These are phyloP conservation scores for Chymomyza fuscimana DNA, from an alignment of 2,888 invertebrate genomes.

Conservation along the genomic window DNA sequence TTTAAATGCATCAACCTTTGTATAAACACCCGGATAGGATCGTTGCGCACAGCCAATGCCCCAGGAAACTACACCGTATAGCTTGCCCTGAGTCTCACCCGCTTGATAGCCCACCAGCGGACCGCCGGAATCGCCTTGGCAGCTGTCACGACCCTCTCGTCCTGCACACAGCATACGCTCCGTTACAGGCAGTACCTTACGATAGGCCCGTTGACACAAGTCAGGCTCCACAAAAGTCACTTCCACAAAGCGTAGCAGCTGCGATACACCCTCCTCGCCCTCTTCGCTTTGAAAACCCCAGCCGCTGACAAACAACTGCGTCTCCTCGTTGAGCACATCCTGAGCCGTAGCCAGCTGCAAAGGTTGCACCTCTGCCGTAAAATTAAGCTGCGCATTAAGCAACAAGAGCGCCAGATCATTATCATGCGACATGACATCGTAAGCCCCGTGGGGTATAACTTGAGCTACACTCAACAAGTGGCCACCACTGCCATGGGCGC, in stretches of 20 bases:
- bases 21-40: slow-evolving; percentile 73
- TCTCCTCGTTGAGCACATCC: slow-evolving; percentile 40
- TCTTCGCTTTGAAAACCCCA: slow-evolving; percentile 70
- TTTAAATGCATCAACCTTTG: slow-evolving; percentile 60
- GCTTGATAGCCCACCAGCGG: slow-evolving; percentile 63
- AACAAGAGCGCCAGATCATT: slow-evolving; percentile 70
- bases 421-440: slow-evolving; percentile 59
- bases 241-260: slow-evolving; percentile 60
- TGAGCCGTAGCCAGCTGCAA: slow-evolving; percentile 51
- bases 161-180: slow-evolving; percentile 74
- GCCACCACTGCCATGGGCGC: slow-evolving; percentile 63
- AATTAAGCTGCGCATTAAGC: slow-evolving; percentile 59
- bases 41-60: slow-evolving; percentile 71
- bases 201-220: slow-evolving; percentile 56
- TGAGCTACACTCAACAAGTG: slow-evolving; percentile 56
- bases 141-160: slow-evolving; percentile 68
- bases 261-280: slow-evolving; percentile 48
- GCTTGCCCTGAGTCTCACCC: slow-evolving; percentile 39
- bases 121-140: slow-evolving; percentile 76
- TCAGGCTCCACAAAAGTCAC: slow-evolving; percentile 52
- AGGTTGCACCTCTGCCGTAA: slow-evolving; percentile 53
- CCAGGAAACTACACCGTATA: slow-evolving; percentile 74
- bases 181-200: slow-evolving; percentile 62
- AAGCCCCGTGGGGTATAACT: slow-evolving; percentile 63
- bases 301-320: slow-evolving; percentile 64